These are phyloP conservation scores for Xenopus laevis DNA, from an alignment of 2,113 vertebrate species.

Conservation along the genomic window DNA sequence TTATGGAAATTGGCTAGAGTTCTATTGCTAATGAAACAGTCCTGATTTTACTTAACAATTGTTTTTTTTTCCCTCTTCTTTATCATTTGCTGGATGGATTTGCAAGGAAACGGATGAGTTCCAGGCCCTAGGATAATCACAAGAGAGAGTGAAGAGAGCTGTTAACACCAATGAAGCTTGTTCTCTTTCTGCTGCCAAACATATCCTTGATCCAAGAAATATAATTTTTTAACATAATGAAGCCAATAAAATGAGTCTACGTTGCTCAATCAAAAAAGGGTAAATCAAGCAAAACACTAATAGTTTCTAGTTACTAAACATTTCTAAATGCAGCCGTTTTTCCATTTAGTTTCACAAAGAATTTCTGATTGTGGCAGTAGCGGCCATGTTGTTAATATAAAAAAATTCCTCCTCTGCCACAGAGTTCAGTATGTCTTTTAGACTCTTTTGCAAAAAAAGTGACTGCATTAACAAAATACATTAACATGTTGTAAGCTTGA, in stretches of 20 bases:
- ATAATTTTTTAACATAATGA: constrained; percentile 35
- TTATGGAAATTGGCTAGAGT: constrained; percentile 39
- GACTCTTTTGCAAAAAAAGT: too few species aligned
- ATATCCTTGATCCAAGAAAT: constrained; percentile 39
- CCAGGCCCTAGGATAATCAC: constrained; percentile 44
- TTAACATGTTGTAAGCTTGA: too few species aligned
- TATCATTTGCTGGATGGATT: constrained; percentile 55
- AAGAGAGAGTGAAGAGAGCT: constrained; percentile 19
- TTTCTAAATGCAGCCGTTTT: too few species aligned
- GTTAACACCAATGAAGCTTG: constrained; percentile 37
- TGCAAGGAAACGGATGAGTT: constrained; percentile 49
- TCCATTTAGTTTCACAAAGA: too few species aligned
- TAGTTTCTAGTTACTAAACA: too few species aligned
- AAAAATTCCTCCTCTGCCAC: too few species aligned
- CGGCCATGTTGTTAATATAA: too few species aligned
- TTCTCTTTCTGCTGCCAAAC: constrained; percentile 39
- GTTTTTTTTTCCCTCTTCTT: constrained; percentile 48
- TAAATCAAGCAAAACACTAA: too few species aligned
- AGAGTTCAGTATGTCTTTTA: too few species aligned
- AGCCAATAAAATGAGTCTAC: constrained; percentile 6
- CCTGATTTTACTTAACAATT: constrained; percentile 63
- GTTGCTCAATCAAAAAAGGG: constrained; percentile 8
- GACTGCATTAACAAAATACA: too few species aligned
- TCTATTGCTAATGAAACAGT: constrained; percentile 65
- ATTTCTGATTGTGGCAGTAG: too few species aligned